These are phyloP conservation scores for Tachina grossa DNA, from an alignment of 2,888 invertebrate genomes.

Conservation along the genomic window DNA sequence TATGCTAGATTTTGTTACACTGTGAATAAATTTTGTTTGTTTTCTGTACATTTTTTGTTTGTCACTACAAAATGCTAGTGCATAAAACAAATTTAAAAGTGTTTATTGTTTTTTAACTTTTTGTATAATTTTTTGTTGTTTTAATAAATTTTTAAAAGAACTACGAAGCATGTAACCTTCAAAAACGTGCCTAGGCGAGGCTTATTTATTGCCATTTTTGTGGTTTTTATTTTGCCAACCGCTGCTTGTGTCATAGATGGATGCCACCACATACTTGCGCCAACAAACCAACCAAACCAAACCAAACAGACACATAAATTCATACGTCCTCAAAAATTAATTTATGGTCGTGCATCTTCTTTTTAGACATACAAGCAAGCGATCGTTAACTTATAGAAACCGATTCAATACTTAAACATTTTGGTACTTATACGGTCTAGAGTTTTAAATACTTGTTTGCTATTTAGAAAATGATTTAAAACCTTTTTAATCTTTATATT, in stretches of 20 bases:
- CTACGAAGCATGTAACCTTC: conserved; percentile 73
- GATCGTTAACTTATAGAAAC: conserved; percentile 5
- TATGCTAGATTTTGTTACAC: conserved; percentile 42
- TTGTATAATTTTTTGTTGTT: conserved; percentile 18
- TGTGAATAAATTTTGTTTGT: conserved; percentile 53
- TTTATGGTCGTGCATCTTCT: conserved; percentile 64
- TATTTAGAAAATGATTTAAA: conserved; percentile 58
- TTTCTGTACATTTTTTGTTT: conserved; percentile 9
- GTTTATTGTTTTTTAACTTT: conserved; percentile 44
- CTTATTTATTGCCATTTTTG: conserved; percentile 67
- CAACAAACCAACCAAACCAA: conserved; percentile 8
- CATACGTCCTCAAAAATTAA: conserved; percentile 59
- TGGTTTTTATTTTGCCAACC: conserved; percentile 8
- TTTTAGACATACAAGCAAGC: conserved; percentile 29
- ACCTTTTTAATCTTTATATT: conserved; percentile 12
- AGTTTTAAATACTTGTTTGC: conserved; percentile 48
- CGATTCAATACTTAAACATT: conserved; percentile 17
- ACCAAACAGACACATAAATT: conserved; percentile 38
- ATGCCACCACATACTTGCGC: conserved; percentile 41
- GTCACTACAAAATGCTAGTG: conserved; percentile 31
- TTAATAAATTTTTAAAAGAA: conserved; percentile 43
- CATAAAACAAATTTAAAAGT: conserved; percentile 53
- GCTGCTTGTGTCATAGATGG: conserved; percentile 22
- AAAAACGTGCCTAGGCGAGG: conserved; percentile 75
- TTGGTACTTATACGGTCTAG: conserved; percentile 42